These are phyloP conservation scores for Rhagologus leucostigma DNA, from an alignment of 2,113 vertebrate species.

Conservation along the genomic window DNA sequence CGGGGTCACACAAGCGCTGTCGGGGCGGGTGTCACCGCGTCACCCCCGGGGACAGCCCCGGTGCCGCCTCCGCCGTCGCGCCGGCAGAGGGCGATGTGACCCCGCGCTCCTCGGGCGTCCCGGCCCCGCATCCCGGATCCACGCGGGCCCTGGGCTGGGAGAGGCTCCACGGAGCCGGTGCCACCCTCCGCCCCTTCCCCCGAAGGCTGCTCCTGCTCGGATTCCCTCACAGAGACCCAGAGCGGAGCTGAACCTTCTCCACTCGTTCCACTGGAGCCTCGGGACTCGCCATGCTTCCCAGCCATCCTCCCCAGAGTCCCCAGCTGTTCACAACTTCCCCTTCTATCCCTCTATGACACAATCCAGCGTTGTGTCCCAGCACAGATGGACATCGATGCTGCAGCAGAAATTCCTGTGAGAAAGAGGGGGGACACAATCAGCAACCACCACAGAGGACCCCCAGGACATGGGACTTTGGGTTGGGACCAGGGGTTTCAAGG, in stretches of 20 bases:
- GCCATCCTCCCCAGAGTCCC: accelerated
- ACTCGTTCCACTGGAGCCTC: not conserved
- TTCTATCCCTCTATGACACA: not conserved
- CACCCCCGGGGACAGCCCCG: not conserved
- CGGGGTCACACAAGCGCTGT: not conserved
- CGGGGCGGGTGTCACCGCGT: not conserved
- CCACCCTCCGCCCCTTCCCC: not conserved
- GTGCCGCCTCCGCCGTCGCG: not conserved
- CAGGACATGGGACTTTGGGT: accelerated
- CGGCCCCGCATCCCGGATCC: not conserved
- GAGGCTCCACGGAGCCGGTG: not conserved
- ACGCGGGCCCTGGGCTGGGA: not conserved
- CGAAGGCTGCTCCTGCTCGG: not conserved
- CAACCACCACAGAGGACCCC: not conserved
- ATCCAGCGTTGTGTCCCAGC: accelerated
- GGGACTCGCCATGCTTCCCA: accelerated
- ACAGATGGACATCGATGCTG: too few species aligned
- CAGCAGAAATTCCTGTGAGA: not conserved
- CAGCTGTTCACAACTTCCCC: not conserved
- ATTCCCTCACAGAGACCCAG: not conserved
- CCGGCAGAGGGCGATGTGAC: not conserved
- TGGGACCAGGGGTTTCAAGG: accelerated
- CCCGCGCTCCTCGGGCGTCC: not conserved
- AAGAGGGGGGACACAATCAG: not conserved
- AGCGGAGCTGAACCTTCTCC: not conserved